A percentile compares a stretch with the other conserved stretches of the same genome.
Evolutionary conservation across 2,797 vertebrate genomes (phyloP).

Genomic region (Parauchenoglanis punctatus): DNA sequence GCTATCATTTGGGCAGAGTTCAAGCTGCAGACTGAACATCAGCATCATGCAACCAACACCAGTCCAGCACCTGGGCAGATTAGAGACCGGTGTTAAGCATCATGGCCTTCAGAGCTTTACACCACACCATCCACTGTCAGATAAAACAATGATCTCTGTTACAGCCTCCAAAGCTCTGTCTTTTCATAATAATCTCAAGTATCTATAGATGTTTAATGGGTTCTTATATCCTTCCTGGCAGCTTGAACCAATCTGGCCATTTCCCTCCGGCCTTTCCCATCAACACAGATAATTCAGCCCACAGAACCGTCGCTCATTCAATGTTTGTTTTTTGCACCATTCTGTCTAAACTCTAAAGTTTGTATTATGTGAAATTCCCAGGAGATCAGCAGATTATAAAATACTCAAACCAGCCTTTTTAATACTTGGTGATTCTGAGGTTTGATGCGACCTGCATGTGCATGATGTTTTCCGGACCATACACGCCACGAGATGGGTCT

Average conservation of each 20-base stretch:
- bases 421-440: neutral
- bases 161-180: no score
- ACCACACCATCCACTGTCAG: conserved; percentile 13
- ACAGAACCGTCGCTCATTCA: neutral
- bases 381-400: neutral
- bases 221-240: no score
- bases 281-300: neutral
- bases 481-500: neutral
- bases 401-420: neutral
- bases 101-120: conserved; percentile 35
- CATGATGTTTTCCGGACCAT: neutral
- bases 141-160: neutral
- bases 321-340: neutral
- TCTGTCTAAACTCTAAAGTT: neutral
- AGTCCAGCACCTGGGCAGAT: conserved; percentile 36
- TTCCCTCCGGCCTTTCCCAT: no score
- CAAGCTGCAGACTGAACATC: neutral
- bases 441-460: neutral
- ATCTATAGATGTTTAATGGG: no score
- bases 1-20: neutral
- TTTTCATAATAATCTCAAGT: no score
- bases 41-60: conserved; percentile 25
- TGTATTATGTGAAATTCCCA: neutral
- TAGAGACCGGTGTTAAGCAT: conserved; percentile 33
- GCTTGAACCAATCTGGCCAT: no score